phyloP scores from a whole-genome alignment of 2,797 vertebrate species.

The Alcedo quadribrachys region DNA sequence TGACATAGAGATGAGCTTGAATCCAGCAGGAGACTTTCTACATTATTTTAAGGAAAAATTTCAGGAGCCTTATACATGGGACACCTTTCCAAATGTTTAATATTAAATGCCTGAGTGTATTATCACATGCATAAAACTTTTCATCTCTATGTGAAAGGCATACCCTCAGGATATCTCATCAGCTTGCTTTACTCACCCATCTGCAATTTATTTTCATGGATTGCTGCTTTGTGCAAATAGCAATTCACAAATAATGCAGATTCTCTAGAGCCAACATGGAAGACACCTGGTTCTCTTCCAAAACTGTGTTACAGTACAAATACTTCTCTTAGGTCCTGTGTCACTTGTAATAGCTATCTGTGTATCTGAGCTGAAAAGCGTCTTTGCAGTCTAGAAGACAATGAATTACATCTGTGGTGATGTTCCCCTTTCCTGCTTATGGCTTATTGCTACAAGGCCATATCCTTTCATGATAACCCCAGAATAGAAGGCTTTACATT shows the following conservation, averaged over 20 bases:
- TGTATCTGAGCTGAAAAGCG: background rate
- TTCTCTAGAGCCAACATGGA: background rate
- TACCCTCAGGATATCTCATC: background rate
- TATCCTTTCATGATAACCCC: background rate
- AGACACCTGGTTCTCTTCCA: background rate
- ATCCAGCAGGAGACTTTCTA: background rate
- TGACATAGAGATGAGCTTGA: background rate
- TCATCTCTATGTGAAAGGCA: background rate
- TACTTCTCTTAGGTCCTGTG: background rate
- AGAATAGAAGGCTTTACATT: background rate
- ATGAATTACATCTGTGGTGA: background rate
- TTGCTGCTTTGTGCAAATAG: background rate
- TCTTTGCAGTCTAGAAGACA: background rate
- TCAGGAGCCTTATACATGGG: background rate
- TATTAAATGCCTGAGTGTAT: background rate
- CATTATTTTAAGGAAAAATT: background rate
- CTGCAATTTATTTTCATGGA: background rate
- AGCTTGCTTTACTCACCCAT: background rate
- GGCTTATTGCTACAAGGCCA: background rate
- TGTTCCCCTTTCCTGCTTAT: background rate
- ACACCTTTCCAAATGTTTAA: background rate
- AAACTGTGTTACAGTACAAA: background rate
- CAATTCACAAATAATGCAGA: background rate
- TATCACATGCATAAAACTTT: background rate
- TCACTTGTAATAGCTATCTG: background rate